Conservation (phyloP, 2,797 vertebrate species). For the Enteromius unitaeniatus region DNA sequence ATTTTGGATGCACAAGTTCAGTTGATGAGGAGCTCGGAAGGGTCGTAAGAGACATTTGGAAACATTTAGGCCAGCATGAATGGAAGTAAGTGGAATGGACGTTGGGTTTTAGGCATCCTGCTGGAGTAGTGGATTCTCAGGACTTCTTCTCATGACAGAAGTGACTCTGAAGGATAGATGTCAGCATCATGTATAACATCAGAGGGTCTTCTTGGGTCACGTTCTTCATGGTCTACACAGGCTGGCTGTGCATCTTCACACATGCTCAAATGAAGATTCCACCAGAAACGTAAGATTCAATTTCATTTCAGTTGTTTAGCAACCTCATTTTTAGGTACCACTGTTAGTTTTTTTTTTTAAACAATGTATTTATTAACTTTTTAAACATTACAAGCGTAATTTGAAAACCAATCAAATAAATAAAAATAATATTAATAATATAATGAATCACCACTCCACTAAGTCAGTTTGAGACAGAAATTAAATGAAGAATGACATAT, state of each 20-base stretch:
- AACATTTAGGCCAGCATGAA: conserved; percentile 62
- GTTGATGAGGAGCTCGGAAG: conserved; percentile 41
- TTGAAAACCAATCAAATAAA: too few species aligned
- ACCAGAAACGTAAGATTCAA: conserved; percentile 87
- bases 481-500: too few species aligned
- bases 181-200: conserved; percentile 60
- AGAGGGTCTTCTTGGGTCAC: conserved; percentile 48
- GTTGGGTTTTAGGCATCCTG: not conserved
- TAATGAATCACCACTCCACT: too few species aligned
- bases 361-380: too few species aligned
- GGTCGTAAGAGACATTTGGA: not conserved
- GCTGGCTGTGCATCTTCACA: conserved; percentile 72
- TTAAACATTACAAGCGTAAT: too few species aligned
- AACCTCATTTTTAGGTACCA: not conserved
- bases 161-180: conserved; percentile 34
- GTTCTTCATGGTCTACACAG: conserved; percentile 72
- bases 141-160: conserved; percentile 32
- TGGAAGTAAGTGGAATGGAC: conserved; percentile 41
- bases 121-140: conserved; percentile 24
- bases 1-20: conserved; percentile 2
- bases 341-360: not conserved
- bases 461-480: too few species aligned
- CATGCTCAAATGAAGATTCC: conserved; percentile 87
- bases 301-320: not conserved
- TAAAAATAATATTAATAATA: too few species aligned